Evolutionary conservation across 2,888 invertebrate genomes (phyloP), one percentile per base, ranked within the genome.

Genomic region (Lasioglossum zephyrum): DNA sequence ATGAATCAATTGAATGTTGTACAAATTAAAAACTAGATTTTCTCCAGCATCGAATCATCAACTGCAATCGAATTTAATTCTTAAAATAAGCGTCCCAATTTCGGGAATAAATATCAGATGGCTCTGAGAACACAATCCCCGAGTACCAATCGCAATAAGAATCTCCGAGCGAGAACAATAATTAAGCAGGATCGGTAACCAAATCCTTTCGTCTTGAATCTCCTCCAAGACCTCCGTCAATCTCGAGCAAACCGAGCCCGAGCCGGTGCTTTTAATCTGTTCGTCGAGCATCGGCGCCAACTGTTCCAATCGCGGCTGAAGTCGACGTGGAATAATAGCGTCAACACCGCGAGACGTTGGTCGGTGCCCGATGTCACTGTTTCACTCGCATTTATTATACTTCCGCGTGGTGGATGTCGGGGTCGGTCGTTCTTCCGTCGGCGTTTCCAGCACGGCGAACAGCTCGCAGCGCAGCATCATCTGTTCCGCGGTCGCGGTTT

Each of bases 401-500:
- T 74, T 31, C 72, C 16, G 73, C 57, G 36, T 13, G 47, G 41
- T 16, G 69, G 66, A 9, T 36, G 69, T 39, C 69, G n/a, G n/a
- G 41, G 3, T 66, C 41, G 69, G 41, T 70, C 70, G 44, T 47
- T 79, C 77, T 70, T 82, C 82, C 73, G 47, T 47, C 76, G 72
- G 47, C 77, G 75, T 78, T 60, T 76, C 74, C 16, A 47, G 78
- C 9, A 0, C 70, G 74, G 57, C 83, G 78, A 88, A 84, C 76
- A 81, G 79, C 85, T 82, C 74, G 82, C 84, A 36, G 39, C 26
- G 16, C 66, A 86, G 89, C 91, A 91, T 91, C 90, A 91, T 91
- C 91, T 89, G 90, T 78, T 87, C 78, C 78, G 84, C 73, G 89
- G 87, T 88, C 86, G 91, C 87, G 91, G 91, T 91, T 91, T 91